Evolutionary conservation across 2,888 invertebrate species (phyloP).

Genomic region (Orchesellides sinensis): DNA sequence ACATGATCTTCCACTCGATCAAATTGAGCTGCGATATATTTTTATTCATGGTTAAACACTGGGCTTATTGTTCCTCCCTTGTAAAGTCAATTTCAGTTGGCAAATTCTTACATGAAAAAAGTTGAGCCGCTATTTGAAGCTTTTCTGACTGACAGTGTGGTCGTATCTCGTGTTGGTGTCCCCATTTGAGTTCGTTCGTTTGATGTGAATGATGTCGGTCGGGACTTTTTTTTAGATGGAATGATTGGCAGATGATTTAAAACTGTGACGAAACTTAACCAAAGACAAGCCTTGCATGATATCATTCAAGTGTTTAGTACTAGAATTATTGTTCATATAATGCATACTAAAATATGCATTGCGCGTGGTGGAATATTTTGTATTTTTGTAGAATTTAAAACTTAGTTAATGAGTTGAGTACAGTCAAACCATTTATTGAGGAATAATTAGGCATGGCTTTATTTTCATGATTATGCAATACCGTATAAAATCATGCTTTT

Average conservation of each 20-base stretch:
- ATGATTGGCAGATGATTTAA: constrained; percentile 41
- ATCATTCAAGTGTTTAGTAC: too few species aligned
- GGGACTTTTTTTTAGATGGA: constrained; percentile 20
- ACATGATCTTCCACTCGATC: background rate
- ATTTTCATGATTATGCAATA: too few species aligned
- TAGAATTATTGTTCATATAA: background rate
- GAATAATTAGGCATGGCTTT: too few species aligned
- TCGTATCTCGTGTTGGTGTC: background rate
- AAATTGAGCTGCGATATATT: background rate
- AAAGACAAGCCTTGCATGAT: too few species aligned
- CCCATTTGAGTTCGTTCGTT: constrained; percentile 43
- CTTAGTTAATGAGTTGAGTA: background rate
- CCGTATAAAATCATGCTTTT: too few species aligned
- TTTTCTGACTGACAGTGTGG: background rate
- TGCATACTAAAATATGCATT: too few species aligned
- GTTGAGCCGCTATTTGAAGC: constrained; percentile 1
- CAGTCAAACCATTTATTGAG: too few species aligned
- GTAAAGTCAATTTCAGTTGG: background rate
- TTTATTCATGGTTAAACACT: constrained; percentile 10
- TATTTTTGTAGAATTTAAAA: too few species aligned
- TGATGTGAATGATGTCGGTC: constrained; percentile 28
- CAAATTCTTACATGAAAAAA: constrained; percentile 12
- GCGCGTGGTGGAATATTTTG: background rate
- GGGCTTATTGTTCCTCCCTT: background rate
- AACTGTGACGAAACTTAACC: constrained; percentile 9